A percentile compares a stretch with the other conserved stretches of the same genome.
phyloP scores from a whole-genome alignment of 2,797 vertebrate genomes.

The Lophotriccus pileatus region DNA sequence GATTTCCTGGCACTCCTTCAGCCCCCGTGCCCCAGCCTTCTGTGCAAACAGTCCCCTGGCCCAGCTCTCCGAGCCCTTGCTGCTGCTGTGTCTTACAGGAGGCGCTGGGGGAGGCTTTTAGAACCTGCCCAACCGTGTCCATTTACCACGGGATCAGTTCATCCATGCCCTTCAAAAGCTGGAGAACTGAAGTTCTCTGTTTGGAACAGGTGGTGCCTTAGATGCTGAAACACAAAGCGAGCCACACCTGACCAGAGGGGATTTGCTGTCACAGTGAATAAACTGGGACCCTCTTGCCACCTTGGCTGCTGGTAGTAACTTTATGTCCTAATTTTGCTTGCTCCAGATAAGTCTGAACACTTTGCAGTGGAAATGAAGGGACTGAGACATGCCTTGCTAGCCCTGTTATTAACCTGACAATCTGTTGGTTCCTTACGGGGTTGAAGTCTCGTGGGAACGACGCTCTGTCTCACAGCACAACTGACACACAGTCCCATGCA shows the following conservation, averaged over 20 bases:
- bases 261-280: background rate
- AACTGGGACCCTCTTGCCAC: background rate
- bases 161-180: background rate
- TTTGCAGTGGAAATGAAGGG: background rate
- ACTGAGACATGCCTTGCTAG: background rate
- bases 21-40: background rate
- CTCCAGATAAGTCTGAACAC: background rate
- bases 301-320: background rate
- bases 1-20: conserved; percentile 47
- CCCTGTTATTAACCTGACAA: background rate
- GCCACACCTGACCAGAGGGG: background rate
- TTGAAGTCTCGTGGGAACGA: background rate
- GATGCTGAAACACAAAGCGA: background rate
- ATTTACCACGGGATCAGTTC: background rate
- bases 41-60: background rate
- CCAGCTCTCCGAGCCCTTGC: background rate
- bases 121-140: background rate
- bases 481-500: conserved; percentile 16
- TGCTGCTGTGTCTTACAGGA: background rate
- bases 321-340: conserved; percentile 20
- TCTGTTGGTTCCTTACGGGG: background rate
- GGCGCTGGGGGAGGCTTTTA: background rate
- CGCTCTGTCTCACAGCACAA: background rate
- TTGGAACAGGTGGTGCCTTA: background rate
- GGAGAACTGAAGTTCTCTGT: background rate